Evolutionary conservation across 2,797 vertebrate genomes (phyloP).

Genomic region (Semaprochilodus insignis): DNA sequence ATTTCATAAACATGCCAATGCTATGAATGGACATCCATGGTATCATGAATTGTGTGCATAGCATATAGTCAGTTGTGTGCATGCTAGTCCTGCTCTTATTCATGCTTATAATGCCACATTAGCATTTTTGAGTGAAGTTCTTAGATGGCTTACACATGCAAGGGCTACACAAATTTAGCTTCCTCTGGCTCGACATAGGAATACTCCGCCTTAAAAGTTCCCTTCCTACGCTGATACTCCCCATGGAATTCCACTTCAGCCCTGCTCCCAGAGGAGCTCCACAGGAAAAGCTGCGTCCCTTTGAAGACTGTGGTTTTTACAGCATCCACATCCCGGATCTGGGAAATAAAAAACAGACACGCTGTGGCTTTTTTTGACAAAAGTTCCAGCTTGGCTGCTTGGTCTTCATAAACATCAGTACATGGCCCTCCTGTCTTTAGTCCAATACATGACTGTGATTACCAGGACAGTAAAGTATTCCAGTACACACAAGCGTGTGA

Average conservation of each 20-base stretch:
- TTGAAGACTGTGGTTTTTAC: constrained; percentile 85
- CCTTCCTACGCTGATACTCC: constrained; percentile 77
- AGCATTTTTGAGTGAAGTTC: background rate
- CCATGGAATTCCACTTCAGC: constrained; percentile 93
- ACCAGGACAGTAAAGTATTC: background rate
- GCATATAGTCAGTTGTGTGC: background rate
- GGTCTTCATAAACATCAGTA: background rate
- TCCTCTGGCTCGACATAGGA: constrained; percentile 71
- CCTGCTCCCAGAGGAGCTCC: constrained; percentile 90
- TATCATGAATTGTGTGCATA: background rate
- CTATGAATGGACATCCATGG: background rate
- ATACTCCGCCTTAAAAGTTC: constrained; percentile 86
- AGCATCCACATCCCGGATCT: constrained; percentile 89
- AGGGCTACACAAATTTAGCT: constrained; percentile 26
- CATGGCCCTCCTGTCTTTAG: background rate
- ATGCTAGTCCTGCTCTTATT: background rate
- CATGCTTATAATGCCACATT: background rate
- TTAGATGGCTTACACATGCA: background rate
- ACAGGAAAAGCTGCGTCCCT: constrained; percentile 85
- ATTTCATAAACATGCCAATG: background rate
- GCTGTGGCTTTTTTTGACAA: background rate
- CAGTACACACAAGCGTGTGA: background rate
- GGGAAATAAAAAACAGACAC: constrained; percentile 41
- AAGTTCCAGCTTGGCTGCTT: background rate
- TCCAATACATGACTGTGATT: background rate